Conservation (phyloP, 2,888 invertebrate genomes). For the Cotesia congregata region DNA sequence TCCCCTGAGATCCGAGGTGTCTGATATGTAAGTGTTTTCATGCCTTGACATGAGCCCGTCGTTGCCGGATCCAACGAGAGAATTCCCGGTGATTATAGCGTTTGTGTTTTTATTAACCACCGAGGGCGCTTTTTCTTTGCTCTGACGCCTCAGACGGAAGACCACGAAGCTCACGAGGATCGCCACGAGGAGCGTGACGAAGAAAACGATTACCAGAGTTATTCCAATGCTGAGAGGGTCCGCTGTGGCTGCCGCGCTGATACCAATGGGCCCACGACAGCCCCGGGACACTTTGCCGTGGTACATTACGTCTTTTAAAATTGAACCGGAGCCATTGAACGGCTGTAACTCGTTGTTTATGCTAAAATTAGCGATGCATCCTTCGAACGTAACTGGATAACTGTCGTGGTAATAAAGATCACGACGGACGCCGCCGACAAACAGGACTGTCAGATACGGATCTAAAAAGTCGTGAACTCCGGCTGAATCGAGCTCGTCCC, state of each 20-base stretch:
- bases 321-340: constrained; percentile 88
- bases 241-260: constrained; percentile 82
- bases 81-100: constrained; percentile 80
- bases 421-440: constrained; percentile 82
- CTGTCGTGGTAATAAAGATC: constrained; percentile 74
- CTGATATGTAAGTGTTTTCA: constrained; percentile 76
- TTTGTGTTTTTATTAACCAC: constrained; percentile 86
- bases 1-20: constrained; percentile 79
- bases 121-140: constrained; percentile 85
- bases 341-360: constrained; percentile 92
- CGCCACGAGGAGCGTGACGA: constrained; percentile 89
- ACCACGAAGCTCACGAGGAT: constrained; percentile 94
- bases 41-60: constrained; percentile 80
- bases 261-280: constrained; percentile 82
- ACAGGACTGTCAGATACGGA: constrained; percentile 86
- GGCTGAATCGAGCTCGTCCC: constrained; percentile 88
- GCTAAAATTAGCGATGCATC: constrained; percentile 90
- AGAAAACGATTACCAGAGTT: constrained; percentile 93
- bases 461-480: constrained; percentile 93
- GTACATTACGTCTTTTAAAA: constrained; percentile 79
- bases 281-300: constrained; percentile 83
- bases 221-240: constrained; percentile 94
- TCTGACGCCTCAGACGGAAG: constrained; percentile 88
- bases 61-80: constrained; percentile 77
- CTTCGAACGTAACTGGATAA: constrained; percentile 81